Base-by-base conservation (phyloP, 1,140 invertebrate species). In the Procambarus clarkii region DNA sequence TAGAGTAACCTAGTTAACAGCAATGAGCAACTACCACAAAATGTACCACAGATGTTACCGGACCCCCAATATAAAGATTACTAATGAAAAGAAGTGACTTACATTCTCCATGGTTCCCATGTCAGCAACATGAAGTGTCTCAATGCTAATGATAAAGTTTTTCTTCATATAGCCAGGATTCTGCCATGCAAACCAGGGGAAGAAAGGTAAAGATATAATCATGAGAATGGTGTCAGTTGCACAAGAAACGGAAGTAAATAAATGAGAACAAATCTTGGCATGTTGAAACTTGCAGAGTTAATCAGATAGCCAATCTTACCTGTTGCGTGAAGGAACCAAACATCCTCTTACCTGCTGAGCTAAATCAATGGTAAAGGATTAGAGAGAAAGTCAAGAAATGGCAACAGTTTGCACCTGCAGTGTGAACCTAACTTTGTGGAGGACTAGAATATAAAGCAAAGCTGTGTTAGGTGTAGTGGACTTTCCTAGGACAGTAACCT, bases 101-200 rank as follows among this genome's bases (percentile, higher is more conserved):
- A 91, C 88, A 91, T 91, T 91, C 46, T 91, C 88, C 88, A 91
- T 85, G 74, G 74, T 85, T n/a, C 88, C 88, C 76, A 83, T 97
- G 95, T 99, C 99, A 80, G 96, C 96, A 93, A 98, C 95, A 95
- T 99, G 99, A 95, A 99, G 96, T 86, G 98, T 99, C 95, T 99
- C 99, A 95, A 99, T 98, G 94, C 97, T 97, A 94, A 99, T 98
- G 93, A 97, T 96, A 96, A 99, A 99, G 95, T 98, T 98, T 81
- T 99, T 98, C 95, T 99, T 99, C 99, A 99, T 99, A 94, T 99
- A 99, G 93, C 98, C 92, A 80, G 93, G 93, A 69, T 93, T 93
- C 93, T 93, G 93, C 69, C 84, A 93, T 86, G 84, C 90, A 90
- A 64, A 91, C 71, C 50, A 79, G 54, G 60, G 44, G 46, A 80